A percentile compares a stretch with the other conserved stretches of the same genome.
Evolutionary conservation across 2,113 vertebrate genomes (phyloP).

Genomic region (Tenebrosternarchus preto): DNA sequence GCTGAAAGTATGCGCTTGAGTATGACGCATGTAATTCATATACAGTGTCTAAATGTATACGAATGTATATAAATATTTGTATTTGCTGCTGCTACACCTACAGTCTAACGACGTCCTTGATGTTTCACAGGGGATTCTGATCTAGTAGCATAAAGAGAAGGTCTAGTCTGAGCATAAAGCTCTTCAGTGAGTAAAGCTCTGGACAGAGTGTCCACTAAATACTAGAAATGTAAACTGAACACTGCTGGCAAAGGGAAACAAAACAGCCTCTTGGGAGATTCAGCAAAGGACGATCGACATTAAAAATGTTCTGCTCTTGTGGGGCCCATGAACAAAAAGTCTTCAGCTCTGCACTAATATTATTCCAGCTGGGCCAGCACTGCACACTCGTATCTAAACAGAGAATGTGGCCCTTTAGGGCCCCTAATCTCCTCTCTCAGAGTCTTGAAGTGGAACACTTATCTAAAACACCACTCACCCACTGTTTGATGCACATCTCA

Average conservation of each 20-base stretch:
- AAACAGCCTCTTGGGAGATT: neutral
- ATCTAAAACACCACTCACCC: neutral
- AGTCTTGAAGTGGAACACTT: neutral
- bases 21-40: too few species aligned
- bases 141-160: too few species aligned
- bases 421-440: neutral
- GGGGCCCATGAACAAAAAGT: neutral
- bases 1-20: too few species aligned
- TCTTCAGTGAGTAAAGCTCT: too few species aligned
- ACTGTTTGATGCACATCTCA: neutral
- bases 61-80: too few species aligned
- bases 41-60: too few species aligned
- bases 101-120: too few species aligned
- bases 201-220: too few species aligned
- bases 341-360: neutral
- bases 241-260: neutral
- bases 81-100: too few species aligned
- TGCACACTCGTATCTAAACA: neutral
- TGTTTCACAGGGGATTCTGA: too few species aligned
- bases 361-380: neutral
- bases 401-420: too few species aligned
- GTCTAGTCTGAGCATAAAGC: too few species aligned
- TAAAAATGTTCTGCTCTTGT: neutral
- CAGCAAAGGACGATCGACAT: neutral
- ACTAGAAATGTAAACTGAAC: neutral